phyloP scores from a whole-genome alignment of 1,140 invertebrate species.

The Leptonema lineaticorne region DNA sequence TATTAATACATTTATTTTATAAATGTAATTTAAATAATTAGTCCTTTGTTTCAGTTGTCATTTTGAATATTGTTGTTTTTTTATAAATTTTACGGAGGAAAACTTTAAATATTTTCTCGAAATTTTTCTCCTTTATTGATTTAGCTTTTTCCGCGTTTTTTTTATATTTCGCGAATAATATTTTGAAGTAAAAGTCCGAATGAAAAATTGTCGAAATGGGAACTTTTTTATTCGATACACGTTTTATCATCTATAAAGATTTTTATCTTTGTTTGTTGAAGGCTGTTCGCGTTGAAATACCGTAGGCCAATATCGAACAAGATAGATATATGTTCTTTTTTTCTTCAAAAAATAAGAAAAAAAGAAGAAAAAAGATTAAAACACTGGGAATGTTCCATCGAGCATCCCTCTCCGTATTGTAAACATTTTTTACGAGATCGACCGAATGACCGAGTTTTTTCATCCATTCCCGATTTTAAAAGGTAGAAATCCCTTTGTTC shows the following conservation, averaged over 20 bases:
- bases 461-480: neutral
- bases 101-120: no score
- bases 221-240: neutral
- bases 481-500: neutral
- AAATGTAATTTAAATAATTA: no score
- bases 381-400: neutral
- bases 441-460: neutral
- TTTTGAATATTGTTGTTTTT: no score
- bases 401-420: neutral
- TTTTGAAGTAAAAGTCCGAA: no score
- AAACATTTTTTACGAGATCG: slow-evolving; percentile 10
- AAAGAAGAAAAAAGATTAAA: slow-evolving; percentile 12
- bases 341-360: no score
- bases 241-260: slow-evolving; percentile 18
- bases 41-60: no score
- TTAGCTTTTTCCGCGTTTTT: no score
- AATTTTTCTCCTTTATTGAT: no score
- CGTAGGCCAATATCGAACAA: neutral
- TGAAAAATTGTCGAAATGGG: neutral
- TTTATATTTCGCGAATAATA: neutral
- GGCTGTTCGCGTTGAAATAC: neutral
- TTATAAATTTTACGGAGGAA: no score
- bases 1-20: no score
- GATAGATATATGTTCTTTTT: no score
- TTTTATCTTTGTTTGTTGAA: neutral